Conservation (phyloP, 2,888 invertebrate species). For the Nephrotoma flavescens region DNA sequence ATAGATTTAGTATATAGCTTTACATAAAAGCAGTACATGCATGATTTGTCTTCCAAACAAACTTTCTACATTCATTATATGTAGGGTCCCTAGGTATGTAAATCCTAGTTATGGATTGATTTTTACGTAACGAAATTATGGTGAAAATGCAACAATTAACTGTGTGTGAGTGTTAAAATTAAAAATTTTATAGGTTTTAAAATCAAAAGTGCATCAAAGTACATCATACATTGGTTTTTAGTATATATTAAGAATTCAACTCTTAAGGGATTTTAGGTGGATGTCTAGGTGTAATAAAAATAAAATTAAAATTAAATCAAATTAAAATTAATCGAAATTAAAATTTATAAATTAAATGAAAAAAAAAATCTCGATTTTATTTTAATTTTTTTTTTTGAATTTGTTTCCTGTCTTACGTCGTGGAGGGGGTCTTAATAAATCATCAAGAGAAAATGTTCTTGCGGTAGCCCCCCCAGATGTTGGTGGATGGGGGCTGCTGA, state of each 20-base stretch:
- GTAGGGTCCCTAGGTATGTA: not conserved
- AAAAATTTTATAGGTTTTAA: not conserved
- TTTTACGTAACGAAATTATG: not conserved
- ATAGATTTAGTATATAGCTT: not conserved
- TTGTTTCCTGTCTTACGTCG: slow-evolving; percentile 52
- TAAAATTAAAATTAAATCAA: not conserved
- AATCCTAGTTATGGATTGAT: not conserved
- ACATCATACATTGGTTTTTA: not conserved
- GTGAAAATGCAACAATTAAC: not conserved
- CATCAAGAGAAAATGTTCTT: slow-evolving; percentile 77
- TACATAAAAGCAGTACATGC: not conserved
- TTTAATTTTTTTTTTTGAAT: not conserved
- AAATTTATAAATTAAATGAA: not conserved
- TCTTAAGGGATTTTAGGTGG: not conserved
- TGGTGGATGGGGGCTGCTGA: slow-evolving; percentile 45
- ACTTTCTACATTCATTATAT: not conserved
- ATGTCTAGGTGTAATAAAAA: not conserved
- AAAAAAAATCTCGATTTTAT: not conserved
- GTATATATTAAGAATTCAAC: not conserved
- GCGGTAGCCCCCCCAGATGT: slow-evolving; percentile 44
- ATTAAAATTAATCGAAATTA: not conserved
- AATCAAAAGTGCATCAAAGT: not conserved
- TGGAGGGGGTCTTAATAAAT: slow-evolving; percentile 70
- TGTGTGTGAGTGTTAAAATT: not conserved
- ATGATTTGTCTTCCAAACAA: not conserved